Percentiles rank a stretch among this genome's conserved stretches.
These are phyloP conservation scores for Eidolon dupreanum DNA, from an alignment of 2,797 vertebrate species.

Conservation along the genomic window DNA sequence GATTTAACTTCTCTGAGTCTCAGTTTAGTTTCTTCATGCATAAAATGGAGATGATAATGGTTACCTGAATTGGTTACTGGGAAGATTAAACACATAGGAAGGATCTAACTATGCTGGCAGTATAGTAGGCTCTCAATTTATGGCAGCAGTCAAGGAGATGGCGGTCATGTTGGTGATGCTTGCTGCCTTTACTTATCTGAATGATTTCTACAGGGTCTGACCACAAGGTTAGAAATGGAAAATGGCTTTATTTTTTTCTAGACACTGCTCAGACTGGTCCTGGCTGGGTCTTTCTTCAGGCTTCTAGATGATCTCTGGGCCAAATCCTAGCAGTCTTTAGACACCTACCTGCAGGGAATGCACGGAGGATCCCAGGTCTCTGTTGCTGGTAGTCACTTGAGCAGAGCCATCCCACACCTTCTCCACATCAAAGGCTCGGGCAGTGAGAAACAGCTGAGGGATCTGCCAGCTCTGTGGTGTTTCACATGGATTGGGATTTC, in stretches of 20 bases:
- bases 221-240: not conserved
- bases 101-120: not conserved
- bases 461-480: not conserved
- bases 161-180: rapidly evolving
- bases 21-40: not conserved
- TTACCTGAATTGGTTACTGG: not conserved
- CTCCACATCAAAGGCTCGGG: not conserved
- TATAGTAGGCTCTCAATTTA: not conserved
- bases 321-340: not conserved
- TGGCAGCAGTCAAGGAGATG: not conserved
- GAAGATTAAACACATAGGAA: not conserved
- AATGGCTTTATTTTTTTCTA: not conserved
- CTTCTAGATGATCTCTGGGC: not conserved
- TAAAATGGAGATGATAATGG: not conserved
- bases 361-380: rapidly evolving
- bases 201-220: not conserved
- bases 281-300: not conserved
- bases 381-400: not conserved
- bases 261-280: not conserved
- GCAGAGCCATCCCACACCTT: not conserved
- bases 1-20: not conserved
- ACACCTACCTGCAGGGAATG: not conserved
- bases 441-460: rapidly evolving
- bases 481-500: not conserved
- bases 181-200: not conserved